These are phyloP conservation scores for Eugnorisma glareosa DNA, from an alignment of 2,888 invertebrate species.

Conservation along the genomic window DNA sequence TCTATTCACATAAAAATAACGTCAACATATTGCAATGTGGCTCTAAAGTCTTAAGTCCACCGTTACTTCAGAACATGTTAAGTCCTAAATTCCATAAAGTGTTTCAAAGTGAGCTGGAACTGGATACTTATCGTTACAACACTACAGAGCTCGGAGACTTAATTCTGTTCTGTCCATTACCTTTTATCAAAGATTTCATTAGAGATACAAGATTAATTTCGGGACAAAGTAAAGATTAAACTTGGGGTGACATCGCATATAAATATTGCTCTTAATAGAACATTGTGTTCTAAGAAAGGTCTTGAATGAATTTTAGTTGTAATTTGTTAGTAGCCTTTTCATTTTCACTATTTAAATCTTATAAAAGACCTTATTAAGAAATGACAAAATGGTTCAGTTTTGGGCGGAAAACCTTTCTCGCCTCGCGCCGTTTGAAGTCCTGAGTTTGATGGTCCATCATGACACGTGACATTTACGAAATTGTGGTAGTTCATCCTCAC, in stretches of 20 bases:
- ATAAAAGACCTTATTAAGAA: neutral
- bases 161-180: slow-evolving; percentile 41
- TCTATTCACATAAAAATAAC: slow-evolving; percentile 3
- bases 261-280: slow-evolving; percentile 47
- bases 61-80: slow-evolving; percentile 9
- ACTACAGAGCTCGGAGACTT: slow-evolving; percentile 40
- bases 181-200: slow-evolving; percentile 62
- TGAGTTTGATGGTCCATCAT: neutral
- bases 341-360: neutral
- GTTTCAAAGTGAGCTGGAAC: slow-evolving; percentile 30
- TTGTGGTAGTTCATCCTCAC: neutral
- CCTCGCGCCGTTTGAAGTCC: no score
- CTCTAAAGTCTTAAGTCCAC: neutral
- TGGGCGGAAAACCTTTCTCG: neutral
- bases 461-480: neutral
- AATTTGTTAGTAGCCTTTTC: neutral
- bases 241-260: slow-evolving; percentile 37
- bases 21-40: neutral
- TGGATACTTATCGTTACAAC: slow-evolving; percentile 39
- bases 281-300: slow-evolving; percentile 3
- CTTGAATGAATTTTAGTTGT: slow-evolving; percentile 2
- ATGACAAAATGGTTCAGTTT: neutral
- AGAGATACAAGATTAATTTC: slow-evolving; percentile 62
- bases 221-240: slow-evolving; percentile 54
- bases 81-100: slow-evolving; percentile 23